phyloP scores from a whole-genome alignment of 2,888 invertebrate species.

The Drosophila merina region DNA sequence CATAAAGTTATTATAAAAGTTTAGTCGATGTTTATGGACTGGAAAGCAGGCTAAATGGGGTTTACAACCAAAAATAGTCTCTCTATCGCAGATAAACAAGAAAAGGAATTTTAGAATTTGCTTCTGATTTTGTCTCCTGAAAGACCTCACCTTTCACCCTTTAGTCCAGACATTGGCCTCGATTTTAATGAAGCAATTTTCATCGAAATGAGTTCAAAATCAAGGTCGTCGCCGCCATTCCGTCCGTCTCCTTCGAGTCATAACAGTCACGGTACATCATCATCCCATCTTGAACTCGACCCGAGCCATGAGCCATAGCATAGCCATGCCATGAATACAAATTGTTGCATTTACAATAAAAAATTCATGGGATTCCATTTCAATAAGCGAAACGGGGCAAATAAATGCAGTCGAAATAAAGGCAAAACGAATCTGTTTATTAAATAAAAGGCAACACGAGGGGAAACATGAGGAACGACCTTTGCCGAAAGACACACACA shows the following conservation, averaged over 20 bases:
- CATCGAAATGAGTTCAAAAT: slow-evolving; percentile 70
- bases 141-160: not conserved
- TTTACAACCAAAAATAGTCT: slow-evolving; percentile 5
- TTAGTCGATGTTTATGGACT: slow-evolving; percentile 30
- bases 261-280: slow-evolving; percentile 53
- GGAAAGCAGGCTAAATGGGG: slow-evolving; percentile 24
- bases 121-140: too few species aligned
- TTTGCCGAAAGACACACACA: slow-evolving; percentile 32
- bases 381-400: slow-evolving; percentile 55
- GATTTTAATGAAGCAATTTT: slow-evolving; percentile 57
- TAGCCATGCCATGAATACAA: slow-evolving; percentile 66
- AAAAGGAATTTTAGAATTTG: not conserved
- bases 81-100: not conserved
- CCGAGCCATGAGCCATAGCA: slow-evolving; percentile 21
- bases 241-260: slow-evolving; percentile 3
- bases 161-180: slow-evolving; percentile 55
- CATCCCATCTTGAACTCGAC: slow-evolving; percentile 38
- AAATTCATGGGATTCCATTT: slow-evolving; percentile 68
- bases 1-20: slow-evolving; percentile 22
- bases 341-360: slow-evolving; percentile 68
- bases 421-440: slow-evolving; percentile 47
- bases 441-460: slow-evolving; percentile 51
- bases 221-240: slow-evolving; percentile 55
- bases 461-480: slow-evolving; percentile 58
- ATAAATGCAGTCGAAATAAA: slow-evolving; percentile 50